Evolutionary conservation across 2,888 invertebrate genomes (phyloP).

Genomic region (Pimpla rufipes): DNA sequence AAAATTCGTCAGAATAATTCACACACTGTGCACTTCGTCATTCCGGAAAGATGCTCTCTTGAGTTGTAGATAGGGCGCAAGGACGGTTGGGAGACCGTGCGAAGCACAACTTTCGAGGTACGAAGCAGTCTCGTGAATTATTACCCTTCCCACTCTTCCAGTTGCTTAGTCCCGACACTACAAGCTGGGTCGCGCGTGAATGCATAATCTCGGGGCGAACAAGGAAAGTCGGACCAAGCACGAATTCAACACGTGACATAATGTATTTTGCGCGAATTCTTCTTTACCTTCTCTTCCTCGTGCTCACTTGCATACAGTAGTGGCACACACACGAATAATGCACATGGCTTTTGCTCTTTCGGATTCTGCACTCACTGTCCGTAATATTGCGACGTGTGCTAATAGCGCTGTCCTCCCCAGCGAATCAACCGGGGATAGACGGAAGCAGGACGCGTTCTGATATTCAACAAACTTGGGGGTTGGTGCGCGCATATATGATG

Average conservation of each 20-base stretch:
- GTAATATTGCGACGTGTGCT: constrained; percentile 10
- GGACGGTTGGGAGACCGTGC: constrained; percentile 20
- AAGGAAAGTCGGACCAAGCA: constrained; percentile 64
- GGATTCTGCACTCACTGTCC: not conserved
- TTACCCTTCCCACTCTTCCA: constrained; percentile 58
- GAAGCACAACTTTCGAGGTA: constrained; percentile 41
- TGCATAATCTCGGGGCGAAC: constrained; percentile 73
- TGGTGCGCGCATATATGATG: constrained; percentile 2
- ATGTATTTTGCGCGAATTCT: constrained; percentile 70
- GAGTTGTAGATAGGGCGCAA: constrained; percentile 32
- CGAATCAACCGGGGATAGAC: constrained; percentile 5
- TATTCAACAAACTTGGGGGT: not conserved
- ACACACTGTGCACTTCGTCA: constrained; percentile 39
- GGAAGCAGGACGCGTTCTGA: not conserved
- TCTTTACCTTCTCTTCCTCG: constrained; percentile 41
- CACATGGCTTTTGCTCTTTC: not conserved
- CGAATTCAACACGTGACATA: constrained; percentile 67
- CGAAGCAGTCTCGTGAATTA: constrained; percentile 64
- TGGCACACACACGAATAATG: not conserved
- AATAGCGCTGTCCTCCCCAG: not conserved
- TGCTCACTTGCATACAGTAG: constrained; percentile 10
- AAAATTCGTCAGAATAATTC: constrained; percentile 25
- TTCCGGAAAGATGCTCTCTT: constrained; percentile 44
- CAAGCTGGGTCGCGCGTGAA: constrained; percentile 69
- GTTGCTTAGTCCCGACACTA: constrained; percentile 68